Evolutionary conservation across 2,113 vertebrate species (phyloP).

Genomic region (Rhinogobius similis): DNA sequence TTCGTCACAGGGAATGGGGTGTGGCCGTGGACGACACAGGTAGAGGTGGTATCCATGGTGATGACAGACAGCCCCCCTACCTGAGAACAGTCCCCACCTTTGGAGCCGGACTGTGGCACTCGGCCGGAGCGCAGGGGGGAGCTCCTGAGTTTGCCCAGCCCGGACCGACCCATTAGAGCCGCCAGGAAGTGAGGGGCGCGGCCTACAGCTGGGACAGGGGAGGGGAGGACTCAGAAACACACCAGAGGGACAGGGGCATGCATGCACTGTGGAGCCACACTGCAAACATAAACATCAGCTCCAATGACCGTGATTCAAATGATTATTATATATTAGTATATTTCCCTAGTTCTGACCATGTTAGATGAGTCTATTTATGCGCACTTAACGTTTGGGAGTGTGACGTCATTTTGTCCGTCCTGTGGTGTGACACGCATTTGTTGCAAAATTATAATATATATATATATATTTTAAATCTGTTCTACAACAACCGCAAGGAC

Average conservation of each 20-base stretch:
- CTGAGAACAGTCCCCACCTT: constrained; percentile 78
- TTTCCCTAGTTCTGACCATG: too few relatives aligned
- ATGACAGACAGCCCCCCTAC: constrained; percentile 75
- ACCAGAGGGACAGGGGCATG: constrained; percentile 40
- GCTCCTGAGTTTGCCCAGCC: constrained; percentile 72
- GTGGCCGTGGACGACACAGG: constrained; percentile 56
- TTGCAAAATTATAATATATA: too few relatives aligned
- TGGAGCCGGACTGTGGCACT: constrained; percentile 71
- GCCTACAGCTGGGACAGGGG: constrained; percentile 58
- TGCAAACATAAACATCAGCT: background rate
- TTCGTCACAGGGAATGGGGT: constrained; percentile 54
- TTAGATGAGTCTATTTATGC: too few relatives aligned
- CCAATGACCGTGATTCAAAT: background rate
- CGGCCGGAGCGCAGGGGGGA: constrained; percentile 73
- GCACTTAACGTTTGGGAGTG: too few relatives aligned
- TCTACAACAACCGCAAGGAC: too few relatives aligned
- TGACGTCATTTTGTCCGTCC: too few relatives aligned
- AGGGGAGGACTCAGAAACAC: constrained; percentile 50
- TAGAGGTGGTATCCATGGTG: constrained; percentile 72
- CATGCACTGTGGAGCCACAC: constrained; percentile 44
- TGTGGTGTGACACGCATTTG: too few relatives aligned
- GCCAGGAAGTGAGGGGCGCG: constrained; percentile 74
- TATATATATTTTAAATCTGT: too few relatives aligned
- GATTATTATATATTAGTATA: too few relatives aligned
- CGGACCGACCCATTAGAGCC: constrained; percentile 77